Base-by-base conservation (phyloP, 2,888 invertebrate species). In the Protophormia terraenovae region DNA sequence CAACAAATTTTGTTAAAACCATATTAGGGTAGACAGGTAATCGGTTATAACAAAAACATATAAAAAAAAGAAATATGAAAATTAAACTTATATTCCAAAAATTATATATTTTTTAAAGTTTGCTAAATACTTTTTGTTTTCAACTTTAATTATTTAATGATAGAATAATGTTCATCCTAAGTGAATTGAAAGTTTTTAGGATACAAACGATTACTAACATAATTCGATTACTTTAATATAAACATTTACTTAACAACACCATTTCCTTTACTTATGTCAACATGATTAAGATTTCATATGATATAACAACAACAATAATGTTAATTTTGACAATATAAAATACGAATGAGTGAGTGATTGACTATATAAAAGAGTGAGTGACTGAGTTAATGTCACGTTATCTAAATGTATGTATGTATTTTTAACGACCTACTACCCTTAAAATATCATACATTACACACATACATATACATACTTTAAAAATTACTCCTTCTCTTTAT, bases 391-490 rank as follows among this genome's bases (percentile, higher is more conserved):
- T 47, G 47, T 47, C 47, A 47, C 19, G 16, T 47, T 47, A 19
- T 47, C 41, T 41, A 41, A 41, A 14, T 47, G 47, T 47, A 19
- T 47, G 47, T 6, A 19, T 47, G 19, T 47, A 6, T 47, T 45
- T 47, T 47, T 55, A 32, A 60, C 60, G 19, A 32, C 60, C 60
- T 80, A 80, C 72, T 72, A 73, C 79, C 79, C 79, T 72, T 80
- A 64, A 72, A 64, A 35, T 19, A 64, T 19, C 14, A 53, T 16
- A 29, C 16, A n/a, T n/a, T n/a, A 69, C 47, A 27, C 27, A 32
- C n/a, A 29, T 29, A n/a, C 35, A 3, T 10, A 8, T 3, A 14
- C 10, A 12, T 7, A 27, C 38, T 50, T 50, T 35, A n/a, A n/a
- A n/a, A n/a, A n/a, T 6, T 47, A 14, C 27, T 66, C 5, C n/a